These are phyloP conservation scores for Paratilapia polleni DNA, from an alignment of 2,113 vertebrate species.

Conservation along the genomic window DNA sequence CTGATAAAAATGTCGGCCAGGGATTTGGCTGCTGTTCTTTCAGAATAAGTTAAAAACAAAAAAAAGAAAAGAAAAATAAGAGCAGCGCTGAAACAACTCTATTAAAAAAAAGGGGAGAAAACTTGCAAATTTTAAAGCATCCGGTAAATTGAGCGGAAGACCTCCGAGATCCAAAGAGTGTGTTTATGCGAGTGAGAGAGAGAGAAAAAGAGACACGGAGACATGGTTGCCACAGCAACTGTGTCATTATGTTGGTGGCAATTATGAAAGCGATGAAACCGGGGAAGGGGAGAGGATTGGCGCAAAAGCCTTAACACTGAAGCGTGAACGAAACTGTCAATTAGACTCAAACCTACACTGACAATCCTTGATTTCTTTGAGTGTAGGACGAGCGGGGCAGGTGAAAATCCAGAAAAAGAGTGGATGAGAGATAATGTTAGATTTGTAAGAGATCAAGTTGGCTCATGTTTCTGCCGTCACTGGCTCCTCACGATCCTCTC, in stretches of 20 bases:
- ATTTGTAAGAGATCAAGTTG: neutral
- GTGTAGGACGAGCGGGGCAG: slow-evolving; percentile 9
- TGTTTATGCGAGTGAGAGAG: slow-evolving; percentile 13
- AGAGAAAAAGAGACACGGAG: slow-evolving; percentile 36
- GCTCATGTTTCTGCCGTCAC: neutral
- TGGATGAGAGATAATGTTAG: neutral
- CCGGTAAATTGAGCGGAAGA: slow-evolving; percentile 16
- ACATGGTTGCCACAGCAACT: slow-evolving; percentile 83
- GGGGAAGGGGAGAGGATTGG: slow-evolving; percentile 67
- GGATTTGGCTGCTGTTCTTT: neutral
- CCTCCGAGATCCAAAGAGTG: slow-evolving; percentile 29
- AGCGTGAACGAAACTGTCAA: slow-evolving; percentile 70
- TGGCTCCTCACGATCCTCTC: slow-evolving; percentile 15
- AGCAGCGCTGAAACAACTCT: neutral
- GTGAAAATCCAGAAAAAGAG: neutral
- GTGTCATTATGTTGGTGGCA: slow-evolving; percentile 85
- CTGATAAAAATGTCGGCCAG: neutral
- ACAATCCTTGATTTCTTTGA: slow-evolving; percentile 32
- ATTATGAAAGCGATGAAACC: slow-evolving; percentile 82
- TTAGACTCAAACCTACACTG: slow-evolving; percentile 56
- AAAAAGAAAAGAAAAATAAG: too few relatives aligned
- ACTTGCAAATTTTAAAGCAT: slow-evolving; percentile 2
- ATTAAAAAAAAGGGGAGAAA: neutral
- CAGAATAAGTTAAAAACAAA: neutral
- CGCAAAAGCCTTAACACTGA: slow-evolving; percentile 64